Evolutionary conservation across 2,888 invertebrate genomes (phyloP).

Genomic region (Plusia festucae): DNA sequence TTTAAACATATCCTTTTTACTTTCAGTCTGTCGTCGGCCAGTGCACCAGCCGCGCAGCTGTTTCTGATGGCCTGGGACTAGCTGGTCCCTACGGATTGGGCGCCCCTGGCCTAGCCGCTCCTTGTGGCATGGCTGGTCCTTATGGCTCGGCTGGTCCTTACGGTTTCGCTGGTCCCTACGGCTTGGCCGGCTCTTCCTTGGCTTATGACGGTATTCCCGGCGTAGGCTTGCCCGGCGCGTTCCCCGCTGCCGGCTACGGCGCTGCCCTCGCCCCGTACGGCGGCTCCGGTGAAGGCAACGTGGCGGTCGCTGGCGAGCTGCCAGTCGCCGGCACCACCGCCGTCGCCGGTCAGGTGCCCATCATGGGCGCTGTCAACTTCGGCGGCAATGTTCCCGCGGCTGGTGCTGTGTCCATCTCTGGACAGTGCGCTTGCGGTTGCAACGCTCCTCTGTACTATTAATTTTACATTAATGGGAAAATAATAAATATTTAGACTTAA

Average conservation of each 20-base stretch:
- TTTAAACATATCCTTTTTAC: neutral
- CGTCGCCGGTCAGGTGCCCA: conserved; percentile 53
- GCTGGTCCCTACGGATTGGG: conserved; percentile 20
- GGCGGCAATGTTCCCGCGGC: conserved; percentile 24
- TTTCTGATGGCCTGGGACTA: conserved; percentile 11
- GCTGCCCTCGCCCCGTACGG: conserved; percentile 53
- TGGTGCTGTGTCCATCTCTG: conserved; percentile 27
- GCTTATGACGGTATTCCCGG: conserved; percentile 20
- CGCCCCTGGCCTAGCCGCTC: conserved; percentile 18
- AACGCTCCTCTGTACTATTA: neutral
- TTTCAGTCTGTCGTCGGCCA: neutral
- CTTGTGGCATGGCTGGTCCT: conserved; percentile 12
- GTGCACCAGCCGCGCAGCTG: neutral
- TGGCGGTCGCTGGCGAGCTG: conserved; percentile 63
- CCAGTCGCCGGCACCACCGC: conserved; percentile 31
- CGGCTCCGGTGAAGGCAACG: conserved; percentile 62
- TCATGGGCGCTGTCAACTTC: conserved; percentile 61
- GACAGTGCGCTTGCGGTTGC: conserved; percentile 18
- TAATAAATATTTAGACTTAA: neutral
- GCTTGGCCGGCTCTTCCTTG: conserved; percentile 6
- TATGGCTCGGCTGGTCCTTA: conserved; percentile 11
- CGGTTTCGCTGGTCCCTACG: conserved; percentile 7
- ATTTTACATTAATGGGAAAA: neutral
- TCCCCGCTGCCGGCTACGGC: conserved; percentile 12
- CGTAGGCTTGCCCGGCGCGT: neutral